Evolutionary conservation across 2,797 vertebrate species (phyloP).

Genomic region (Lepilemur ruficaudatus): DNA sequence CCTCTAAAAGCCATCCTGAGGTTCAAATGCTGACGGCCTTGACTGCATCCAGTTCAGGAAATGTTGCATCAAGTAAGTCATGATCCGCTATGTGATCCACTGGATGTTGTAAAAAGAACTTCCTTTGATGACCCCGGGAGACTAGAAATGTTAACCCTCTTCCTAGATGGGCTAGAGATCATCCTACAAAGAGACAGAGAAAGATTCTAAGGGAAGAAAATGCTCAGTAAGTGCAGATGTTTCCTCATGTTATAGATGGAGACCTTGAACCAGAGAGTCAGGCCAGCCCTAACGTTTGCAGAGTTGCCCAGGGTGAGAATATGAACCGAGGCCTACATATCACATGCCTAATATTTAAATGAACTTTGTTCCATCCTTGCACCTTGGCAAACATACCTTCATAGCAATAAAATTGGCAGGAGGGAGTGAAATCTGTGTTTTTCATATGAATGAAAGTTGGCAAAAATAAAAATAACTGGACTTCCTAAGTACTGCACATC

Average conservation of each 20-base stretch:
- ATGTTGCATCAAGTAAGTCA: not conserved
- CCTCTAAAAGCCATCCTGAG: not conserved
- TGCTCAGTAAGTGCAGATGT: not conserved
- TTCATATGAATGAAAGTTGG: not conserved
- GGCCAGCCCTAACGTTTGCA: not conserved
- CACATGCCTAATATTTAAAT: not conserved
- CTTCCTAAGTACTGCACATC: not conserved
- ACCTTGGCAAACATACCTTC: not conserved
- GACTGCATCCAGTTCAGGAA: not conserved
- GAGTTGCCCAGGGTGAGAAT: too few species aligned
- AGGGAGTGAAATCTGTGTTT: not conserved
- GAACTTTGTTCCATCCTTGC: not conserved
- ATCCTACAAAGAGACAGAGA: not conserved
- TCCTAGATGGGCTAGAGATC: not conserved
- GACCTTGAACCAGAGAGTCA: not conserved
- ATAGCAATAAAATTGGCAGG: not conserved
- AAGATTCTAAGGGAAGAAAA: not conserved
- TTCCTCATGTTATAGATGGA: not conserved
- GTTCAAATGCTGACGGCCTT: too few species aligned
- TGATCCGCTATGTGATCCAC: not conserved
- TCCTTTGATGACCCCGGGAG: not conserved
- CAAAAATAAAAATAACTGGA: not conserved
- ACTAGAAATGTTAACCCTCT: not conserved
- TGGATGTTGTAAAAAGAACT: not conserved
- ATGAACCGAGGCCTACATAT: not conserved